A percentile compares a stretch with the other conserved stretches of the same genome.
Conservation (phyloP, 2,888 invertebrate genomes). For the Idaea biselata region DNA sequence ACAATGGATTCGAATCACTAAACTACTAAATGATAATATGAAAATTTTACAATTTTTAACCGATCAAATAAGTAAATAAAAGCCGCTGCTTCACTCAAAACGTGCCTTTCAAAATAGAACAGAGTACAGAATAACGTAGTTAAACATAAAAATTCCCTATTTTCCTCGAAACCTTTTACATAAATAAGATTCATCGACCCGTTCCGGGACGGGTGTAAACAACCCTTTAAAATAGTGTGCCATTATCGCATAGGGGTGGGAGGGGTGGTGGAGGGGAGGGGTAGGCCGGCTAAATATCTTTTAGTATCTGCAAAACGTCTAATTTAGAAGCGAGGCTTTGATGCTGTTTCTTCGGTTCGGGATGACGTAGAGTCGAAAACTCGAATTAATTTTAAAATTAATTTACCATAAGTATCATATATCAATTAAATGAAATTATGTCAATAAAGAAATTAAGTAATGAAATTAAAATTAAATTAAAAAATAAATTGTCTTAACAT, state of each 20-base stretch:
- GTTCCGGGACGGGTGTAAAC: conserved; percentile 51
- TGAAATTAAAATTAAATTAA: too few relatives aligned
- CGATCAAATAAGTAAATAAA: too few relatives aligned
- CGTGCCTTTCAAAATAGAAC: not conserved
- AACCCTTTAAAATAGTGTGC: conserved; percentile 73
- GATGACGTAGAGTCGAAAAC: conserved; percentile 33
- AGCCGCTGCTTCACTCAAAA: not conserved
- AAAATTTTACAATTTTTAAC: too few relatives aligned
- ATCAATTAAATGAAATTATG: too few relatives aligned
- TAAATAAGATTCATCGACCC: conserved; percentile 31
- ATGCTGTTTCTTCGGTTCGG: conserved; percentile 47
- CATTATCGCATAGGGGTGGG: conserved; percentile 35
- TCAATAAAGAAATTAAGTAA: too few relatives aligned
- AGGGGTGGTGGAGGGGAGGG: conserved; percentile 31
- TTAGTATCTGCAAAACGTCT: conserved; percentile 76
- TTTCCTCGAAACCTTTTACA: conserved; percentile 24
- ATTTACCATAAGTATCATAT: too few relatives aligned
- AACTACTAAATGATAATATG: too few relatives aligned
- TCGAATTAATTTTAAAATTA: not conserved
- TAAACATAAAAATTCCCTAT: conserved; percentile 11
- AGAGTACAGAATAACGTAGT: not conserved
- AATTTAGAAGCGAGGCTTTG: conserved; percentile 69
- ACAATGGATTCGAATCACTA: too few relatives aligned
- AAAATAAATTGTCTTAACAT: too few relatives aligned
- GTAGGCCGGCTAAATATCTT: conserved; percentile 63